Percentiles rank a stretch among this genome's conserved stretches.
Evolutionary conservation across 2,113 vertebrate species (phyloP).

Genomic region (Triplophysa rosa): DNA sequence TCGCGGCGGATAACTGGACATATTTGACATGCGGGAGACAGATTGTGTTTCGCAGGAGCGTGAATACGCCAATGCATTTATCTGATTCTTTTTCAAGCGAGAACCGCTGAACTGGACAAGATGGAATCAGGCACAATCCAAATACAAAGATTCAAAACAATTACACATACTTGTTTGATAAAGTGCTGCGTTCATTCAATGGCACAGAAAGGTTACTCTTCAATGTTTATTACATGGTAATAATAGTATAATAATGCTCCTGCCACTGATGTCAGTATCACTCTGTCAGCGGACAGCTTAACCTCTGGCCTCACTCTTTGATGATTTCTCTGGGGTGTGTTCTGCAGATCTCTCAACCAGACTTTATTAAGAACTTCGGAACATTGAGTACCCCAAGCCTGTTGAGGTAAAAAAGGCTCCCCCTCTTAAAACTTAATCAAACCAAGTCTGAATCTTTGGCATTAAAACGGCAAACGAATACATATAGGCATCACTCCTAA

Average conservation of each 20-base stretch:
- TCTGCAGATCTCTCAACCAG: constrained; percentile 15
- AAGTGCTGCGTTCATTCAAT: not conserved
- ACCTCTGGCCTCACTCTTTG: constrained; percentile 27
- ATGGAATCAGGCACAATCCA: not conserved
- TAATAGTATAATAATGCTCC: constrained; percentile 8
- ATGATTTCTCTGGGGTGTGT: not conserved
- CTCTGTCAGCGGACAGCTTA: constrained; percentile 25
- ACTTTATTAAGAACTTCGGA: constrained; percentile 7
- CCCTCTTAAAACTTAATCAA: not conserved
- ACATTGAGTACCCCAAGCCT: not conserved
- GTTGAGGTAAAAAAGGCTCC: not conserved
- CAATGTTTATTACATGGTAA: constrained; percentile 1
- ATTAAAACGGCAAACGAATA: not conserved
- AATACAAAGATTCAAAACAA: no score
- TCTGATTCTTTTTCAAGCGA: not conserved
- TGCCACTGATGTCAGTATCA: not conserved
- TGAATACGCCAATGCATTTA: not conserved
- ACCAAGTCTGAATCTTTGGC: not conserved
- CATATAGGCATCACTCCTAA: not conserved
- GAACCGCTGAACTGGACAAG: not conserved
- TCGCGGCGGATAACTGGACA: constrained; percentile 5
- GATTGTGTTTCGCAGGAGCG: not conserved
- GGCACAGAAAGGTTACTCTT: not conserved
- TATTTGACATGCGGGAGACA: constrained; percentile 30
- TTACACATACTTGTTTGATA: no score